Evolutionary conservation across 2,113 vertebrate genomes (phyloP).

Genomic region (Daboia siamensis): DNA sequence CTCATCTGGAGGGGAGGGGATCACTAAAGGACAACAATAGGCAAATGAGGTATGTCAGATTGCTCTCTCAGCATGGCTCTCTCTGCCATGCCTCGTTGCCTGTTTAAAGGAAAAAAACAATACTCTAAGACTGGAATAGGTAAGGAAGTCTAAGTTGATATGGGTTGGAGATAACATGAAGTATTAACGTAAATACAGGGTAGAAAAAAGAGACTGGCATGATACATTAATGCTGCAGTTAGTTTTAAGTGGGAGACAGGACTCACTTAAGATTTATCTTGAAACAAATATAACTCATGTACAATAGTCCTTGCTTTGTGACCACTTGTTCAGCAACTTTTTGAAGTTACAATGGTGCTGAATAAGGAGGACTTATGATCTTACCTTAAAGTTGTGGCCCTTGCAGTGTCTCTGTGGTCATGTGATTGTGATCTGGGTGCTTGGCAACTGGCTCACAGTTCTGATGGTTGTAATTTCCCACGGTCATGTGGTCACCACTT

Average conservation of each 20-base stretch:
- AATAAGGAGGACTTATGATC: not conserved
- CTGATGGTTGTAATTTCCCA: not conserved
- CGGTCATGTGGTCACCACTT: not conserved
- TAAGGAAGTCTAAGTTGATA: not conserved
- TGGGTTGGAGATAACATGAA: not conserved
- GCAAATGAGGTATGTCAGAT: not conserved
- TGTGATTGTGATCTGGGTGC: not conserved
- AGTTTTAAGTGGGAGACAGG: not conserved
- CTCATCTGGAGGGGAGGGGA: not conserved
- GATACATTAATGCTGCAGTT: not conserved
- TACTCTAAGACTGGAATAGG: not conserved
- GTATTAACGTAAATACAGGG: not conserved
- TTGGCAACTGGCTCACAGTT: not conserved
- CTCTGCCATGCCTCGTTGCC: no score
- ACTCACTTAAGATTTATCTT: not conserved
- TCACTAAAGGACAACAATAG: not conserved
- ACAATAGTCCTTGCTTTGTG: not conserved
- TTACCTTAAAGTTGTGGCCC: not conserved
- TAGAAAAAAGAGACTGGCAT: not conserved
- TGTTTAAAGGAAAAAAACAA: not conserved
- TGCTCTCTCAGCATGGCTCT: no score
- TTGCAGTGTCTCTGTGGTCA: not conserved
- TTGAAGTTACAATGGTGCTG: not conserved
- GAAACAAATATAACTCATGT: not conserved
- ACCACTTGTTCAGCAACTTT: not conserved